Evolutionary conservation across 2,797 vertebrate genomes (phyloP).

Genomic region (Peromyscus eremicus): DNA sequence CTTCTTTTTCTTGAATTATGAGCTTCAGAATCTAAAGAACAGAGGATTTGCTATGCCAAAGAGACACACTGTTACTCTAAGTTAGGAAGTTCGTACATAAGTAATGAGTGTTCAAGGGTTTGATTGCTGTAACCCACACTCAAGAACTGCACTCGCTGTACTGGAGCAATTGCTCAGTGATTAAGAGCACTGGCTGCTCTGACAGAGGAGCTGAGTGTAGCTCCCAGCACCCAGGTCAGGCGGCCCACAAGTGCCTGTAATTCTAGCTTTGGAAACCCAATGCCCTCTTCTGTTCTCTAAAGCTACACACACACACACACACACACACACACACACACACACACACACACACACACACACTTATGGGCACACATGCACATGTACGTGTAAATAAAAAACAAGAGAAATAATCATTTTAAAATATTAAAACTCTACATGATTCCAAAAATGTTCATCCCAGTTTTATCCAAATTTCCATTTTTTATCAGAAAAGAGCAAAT

Average conservation of each 20-base stretch:
- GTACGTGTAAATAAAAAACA: background rate
- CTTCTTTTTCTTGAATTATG: slow-evolving; percentile 6
- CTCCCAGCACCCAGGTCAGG: background rate
- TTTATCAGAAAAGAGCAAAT: background rate
- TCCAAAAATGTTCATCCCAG: background rate
- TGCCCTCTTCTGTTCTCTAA: background rate
- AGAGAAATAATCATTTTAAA: background rate
- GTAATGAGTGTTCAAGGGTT: background rate
- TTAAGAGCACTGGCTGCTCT: background rate
- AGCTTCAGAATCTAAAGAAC: background rate
- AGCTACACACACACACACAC: background rate
- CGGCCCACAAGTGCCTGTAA: no score
- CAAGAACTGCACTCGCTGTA: background rate
- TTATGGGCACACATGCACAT: no score
- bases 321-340: background rate
- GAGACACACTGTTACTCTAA: background rate
- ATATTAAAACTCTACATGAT: background rate
- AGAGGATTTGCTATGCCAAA: background rate
- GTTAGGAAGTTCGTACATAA: background rate
- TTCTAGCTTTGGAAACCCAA: background rate
- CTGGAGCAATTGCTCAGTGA: background rate
- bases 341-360: background rate
- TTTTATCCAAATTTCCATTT: slow-evolving; percentile 22
- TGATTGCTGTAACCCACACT: background rate
- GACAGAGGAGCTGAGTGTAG: no score